Conservation (phyloP, 2,888 invertebrate species). For the Lamproptera curius region DNA sequence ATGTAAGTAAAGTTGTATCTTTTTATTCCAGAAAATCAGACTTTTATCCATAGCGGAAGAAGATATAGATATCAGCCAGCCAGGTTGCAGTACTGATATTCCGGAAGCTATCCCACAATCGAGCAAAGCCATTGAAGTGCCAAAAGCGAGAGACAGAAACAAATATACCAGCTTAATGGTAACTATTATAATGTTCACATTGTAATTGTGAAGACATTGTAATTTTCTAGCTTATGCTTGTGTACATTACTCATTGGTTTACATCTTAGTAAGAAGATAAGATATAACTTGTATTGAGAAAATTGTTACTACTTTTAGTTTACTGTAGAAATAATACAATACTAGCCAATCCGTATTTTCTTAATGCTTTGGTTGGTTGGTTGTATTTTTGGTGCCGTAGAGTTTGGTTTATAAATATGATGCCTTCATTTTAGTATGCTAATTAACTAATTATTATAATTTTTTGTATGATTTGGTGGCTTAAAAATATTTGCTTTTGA, state of each 20-base stretch:
- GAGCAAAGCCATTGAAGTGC: slow-evolving; percentile 56
- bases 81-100: slow-evolving; percentile 26
- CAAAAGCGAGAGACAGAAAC: slow-evolving; percentile 44
- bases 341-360: background rate
- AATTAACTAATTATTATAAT: no score
- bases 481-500: no score
- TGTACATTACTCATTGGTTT: no score
- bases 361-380: background rate
- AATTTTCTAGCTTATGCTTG: no score
- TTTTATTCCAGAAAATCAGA: slow-evolving; percentile 55
- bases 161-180: slow-evolving; percentile 60
- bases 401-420: no score
- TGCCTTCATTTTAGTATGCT: background rate
- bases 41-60: slow-evolving; percentile 25
- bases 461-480: no score
- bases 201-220: no score
- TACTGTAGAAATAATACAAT: no score
- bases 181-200: slow-evolving; percentile 27
- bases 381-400: no score
- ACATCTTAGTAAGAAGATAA: background rate
- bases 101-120: slow-evolving; percentile 33
- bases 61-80: slow-evolving; percentile 16
- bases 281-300: background rate
- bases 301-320: no score
- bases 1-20: no score